Conservation (phyloP, 1,140 invertebrate species). For the Trichogramma pretiosum region DNA sequence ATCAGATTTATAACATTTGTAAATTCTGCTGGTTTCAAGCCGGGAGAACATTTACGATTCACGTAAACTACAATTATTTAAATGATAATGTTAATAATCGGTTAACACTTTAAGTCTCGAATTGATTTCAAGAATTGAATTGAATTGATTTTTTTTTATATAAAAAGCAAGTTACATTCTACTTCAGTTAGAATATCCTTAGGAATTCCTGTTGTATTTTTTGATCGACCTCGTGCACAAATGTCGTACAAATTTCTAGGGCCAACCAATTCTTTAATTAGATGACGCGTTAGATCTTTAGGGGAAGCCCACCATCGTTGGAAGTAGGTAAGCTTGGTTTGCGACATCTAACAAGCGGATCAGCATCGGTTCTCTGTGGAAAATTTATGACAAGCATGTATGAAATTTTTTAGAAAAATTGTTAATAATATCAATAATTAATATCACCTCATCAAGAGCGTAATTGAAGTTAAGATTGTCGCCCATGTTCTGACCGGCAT, state of each 20-base stretch:
- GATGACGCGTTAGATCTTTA: not conserved
- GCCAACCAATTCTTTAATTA: not conserved
- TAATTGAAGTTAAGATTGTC: too few relatives aligned
- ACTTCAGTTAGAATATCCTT: not conserved
- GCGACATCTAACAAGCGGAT: too few relatives aligned
- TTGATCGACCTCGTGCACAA: slow-evolving; percentile 2
- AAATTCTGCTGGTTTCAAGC: not conserved
- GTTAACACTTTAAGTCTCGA: too few relatives aligned
- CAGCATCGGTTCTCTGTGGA: too few relatives aligned
- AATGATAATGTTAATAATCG: too few relatives aligned
- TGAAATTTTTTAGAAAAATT: too few relatives aligned
- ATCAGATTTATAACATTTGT: not conserved
- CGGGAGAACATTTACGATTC: not conserved
- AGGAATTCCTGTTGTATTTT: not conserved
- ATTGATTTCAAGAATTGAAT: not conserved
- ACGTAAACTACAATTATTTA: not conserved
- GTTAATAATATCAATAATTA: too few relatives aligned
- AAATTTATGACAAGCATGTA: too few relatives aligned
- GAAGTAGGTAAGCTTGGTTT: not conserved
- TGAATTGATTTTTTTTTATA: not conserved
- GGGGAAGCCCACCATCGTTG: not conserved
- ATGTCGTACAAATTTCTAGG: not conserved
- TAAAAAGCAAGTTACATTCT: not conserved
- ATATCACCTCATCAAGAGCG: too few relatives aligned
- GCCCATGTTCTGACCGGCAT: too few relatives aligned